Base-by-base conservation (phyloP, 1,140 invertebrate genomes). In the Cydia strobilella region DNA sequence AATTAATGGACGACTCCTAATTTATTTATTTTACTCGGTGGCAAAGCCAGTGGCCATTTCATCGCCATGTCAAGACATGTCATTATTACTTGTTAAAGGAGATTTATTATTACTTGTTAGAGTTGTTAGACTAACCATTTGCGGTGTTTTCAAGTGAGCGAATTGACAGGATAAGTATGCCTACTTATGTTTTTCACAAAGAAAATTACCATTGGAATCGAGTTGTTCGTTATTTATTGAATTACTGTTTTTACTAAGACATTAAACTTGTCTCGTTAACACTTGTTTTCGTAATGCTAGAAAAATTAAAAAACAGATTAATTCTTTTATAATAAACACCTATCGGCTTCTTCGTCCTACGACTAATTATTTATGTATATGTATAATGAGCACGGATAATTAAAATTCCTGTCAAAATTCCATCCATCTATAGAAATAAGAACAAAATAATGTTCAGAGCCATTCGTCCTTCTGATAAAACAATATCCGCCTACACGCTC, bases 141-240 rank as follows among this genome's bases (percentile, higher is more conserved):
- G 31, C 31, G 31, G 31, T 31, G 31, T 31, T 31, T 31, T 4
- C 31, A 31, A 31, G 31, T 31, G 6, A 31, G 31, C 31, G 20
- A 59, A 59, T 23, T 59, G 54, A 59, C 54, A 59, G n/a, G 54
- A 59, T 59, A 59, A 59, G 20, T 59, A 23, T 54, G 54, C 7
- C 20, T 51, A 59, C 20, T 59, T 59, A 59, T 59, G 54, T 59
- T 59, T 59, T 59, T 59, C 54, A 59, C 12, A 23, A 59, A 59
- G 54, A 59, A 23, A 23, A 59, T 12, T 18, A 23, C 20, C 20
- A 20, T 59, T 59, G n/a, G 42, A 51, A 6, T 51, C 48, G 48
- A 5, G 12, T 59, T 5, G 20, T n/a, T 23, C 9, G 20, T 23
- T 23, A 23, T 59, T 59, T 23, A 20, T 18, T 59, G 20, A 59